Evolutionary conservation across 2,888 invertebrate species (phyloP).

Genomic region (Rosalia funebris): DNA sequence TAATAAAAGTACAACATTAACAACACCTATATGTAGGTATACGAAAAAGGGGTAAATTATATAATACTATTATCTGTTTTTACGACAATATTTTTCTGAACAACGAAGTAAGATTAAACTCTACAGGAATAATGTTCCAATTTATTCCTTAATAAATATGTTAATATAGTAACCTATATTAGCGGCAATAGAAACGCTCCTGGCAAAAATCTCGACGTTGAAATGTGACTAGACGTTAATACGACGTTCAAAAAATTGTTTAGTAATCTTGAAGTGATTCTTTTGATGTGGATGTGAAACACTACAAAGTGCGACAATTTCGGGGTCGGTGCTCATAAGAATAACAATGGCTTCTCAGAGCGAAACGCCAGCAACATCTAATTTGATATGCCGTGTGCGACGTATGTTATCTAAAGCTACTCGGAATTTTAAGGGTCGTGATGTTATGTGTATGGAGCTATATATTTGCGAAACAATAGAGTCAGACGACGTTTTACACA

Average conservation of each 20-base stretch:
- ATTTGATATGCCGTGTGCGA: constrained; percentile 40
- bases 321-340: constrained; percentile 2
- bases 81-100: no score
- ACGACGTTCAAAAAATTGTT: neutral
- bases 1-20: no score
- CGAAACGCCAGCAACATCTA: constrained; percentile 19
- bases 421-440: constrained; percentile 39
- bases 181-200: no score
- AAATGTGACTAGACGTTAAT: neutral
- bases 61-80: no score
- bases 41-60: no score
- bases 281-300: neutral
- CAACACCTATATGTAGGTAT: no score
- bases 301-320: constrained; percentile 14
- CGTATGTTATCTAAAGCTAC: constrained; percentile 39
- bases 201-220: neutral
- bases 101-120: no score
- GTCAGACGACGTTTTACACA: constrained; percentile 3
- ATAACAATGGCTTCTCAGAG: constrained; percentile 8
- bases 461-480: constrained; percentile 15
- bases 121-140: no score
- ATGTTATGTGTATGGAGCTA: constrained; percentile 39
- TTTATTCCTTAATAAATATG: no score
- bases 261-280: neutral
- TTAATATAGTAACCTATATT: no score